Evolutionary conservation across 1,140 invertebrate genomes (phyloP).

Genomic region (Tachypleus tridentatus): DNA sequence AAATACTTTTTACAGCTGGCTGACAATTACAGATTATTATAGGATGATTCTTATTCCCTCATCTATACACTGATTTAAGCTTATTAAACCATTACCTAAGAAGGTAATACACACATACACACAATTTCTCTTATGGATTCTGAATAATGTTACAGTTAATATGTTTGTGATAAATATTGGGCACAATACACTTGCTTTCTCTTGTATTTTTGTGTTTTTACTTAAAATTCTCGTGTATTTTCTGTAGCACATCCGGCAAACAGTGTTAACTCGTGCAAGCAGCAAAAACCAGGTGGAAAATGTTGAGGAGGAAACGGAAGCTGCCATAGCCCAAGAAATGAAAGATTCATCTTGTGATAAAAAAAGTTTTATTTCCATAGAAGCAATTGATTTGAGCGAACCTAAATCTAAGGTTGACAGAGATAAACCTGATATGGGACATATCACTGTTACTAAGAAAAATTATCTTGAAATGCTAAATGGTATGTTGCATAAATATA

Average conservation of each 20-base stretch:
- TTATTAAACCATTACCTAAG: too few species aligned
- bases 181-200: too few species aligned
- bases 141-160: too few species aligned
- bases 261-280: slow-evolving; percentile 62
- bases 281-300: slow-evolving; percentile 50
- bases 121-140: too few species aligned
- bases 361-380: slow-evolving; percentile 47
- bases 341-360: slow-evolving; percentile 35
- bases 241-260: slow-evolving; percentile 72
- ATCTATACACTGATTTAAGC: too few species aligned
- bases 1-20: too few species aligned
- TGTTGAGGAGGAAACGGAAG: slow-evolving; percentile 46
- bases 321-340: slow-evolving; percentile 40
- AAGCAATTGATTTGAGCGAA: slow-evolving; percentile 64
- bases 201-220: too few species aligned
- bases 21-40: too few species aligned
- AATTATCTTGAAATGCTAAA: slow-evolving; percentile 29
- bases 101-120: too few species aligned
- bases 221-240: slow-evolving; percentile 6
- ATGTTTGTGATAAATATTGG: too few species aligned
- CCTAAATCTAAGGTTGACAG: slow-evolving; percentile 19
- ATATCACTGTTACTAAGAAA: slow-evolving; percentile 31
- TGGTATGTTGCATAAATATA: background rate
- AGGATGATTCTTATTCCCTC: too few species aligned
- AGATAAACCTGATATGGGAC: too few species aligned